Conservation (phyloP, 2,888 invertebrate genomes). For the Elmis aenea region DNA sequence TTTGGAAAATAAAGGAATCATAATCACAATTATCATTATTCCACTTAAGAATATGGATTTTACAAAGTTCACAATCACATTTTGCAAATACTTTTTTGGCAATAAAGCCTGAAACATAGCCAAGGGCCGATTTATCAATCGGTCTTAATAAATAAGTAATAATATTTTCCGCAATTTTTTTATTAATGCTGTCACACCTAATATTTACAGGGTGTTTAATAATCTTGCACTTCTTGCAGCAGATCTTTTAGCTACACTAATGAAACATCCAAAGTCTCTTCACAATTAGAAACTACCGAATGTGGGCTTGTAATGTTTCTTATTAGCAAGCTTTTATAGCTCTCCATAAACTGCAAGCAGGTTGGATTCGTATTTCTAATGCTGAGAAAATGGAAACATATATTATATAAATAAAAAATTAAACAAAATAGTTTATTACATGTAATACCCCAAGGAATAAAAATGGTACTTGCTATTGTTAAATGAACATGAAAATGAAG, state of each 20-base stretch:
- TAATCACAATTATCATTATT: too few relatives aligned
- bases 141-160: neutral
- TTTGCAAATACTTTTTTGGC: neutral
- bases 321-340: neutral
- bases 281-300: constrained; percentile 2
- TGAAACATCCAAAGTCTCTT: constrained; percentile 2
- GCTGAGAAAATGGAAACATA: too few relatives aligned
- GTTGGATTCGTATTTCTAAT: too few relatives aligned
- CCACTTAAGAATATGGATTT: constrained; percentile 1
- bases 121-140: neutral
- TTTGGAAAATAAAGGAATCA: too few relatives aligned
- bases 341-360: neutral
- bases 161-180: neutral
- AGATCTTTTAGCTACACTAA: constrained; percentile 1
- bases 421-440: too few relatives aligned
- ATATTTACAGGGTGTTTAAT: too few relatives aligned
- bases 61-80: constrained; percentile 5
- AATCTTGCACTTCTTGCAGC: too few relatives aligned
- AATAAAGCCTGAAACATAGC: constrained; percentile 2
- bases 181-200: neutral
- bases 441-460: too few relatives aligned
- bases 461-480: too few relatives aligned
- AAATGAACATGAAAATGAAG: too few relatives aligned
- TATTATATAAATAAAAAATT: too few relatives aligned
- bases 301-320: constrained; percentile 1